These are phyloP conservation scores for Pseudanteris insignis DNA, from an alignment of 2,888 invertebrate genomes.

Conservation along the genomic window DNA sequence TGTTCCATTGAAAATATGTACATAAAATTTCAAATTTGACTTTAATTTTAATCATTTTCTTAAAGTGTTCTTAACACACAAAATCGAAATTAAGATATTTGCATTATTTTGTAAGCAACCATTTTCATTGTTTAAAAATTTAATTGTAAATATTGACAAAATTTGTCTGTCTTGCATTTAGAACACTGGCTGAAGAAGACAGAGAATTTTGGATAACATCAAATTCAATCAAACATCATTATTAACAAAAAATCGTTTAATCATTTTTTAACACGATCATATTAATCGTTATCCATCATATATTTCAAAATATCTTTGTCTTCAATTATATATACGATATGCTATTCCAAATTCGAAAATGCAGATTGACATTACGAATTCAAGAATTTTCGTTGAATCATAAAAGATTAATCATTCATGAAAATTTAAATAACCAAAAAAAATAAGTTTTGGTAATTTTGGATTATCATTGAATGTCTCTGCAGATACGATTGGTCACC, in stretches of 20 bases:
- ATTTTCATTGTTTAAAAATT: background rate
- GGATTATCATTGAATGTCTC: slow-evolving; percentile 50
- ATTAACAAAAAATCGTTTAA: too few relatives aligned
- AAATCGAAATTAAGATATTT: too few relatives aligned
- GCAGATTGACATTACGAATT: slow-evolving; percentile 31
- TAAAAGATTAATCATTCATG: too few relatives aligned
- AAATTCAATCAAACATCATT: too few relatives aligned
- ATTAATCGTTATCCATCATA: too few relatives aligned
- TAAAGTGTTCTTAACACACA: slow-evolving; percentile 32
- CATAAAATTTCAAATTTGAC: slow-evolving; percentile 15
- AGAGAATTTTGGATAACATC: slow-evolving; percentile 35
- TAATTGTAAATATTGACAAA: slow-evolving; percentile 15
- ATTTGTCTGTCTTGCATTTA: slow-evolving; percentile 43
- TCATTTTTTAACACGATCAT: too few relatives aligned
- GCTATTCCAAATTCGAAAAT: slow-evolving; percentile 32
- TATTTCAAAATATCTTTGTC: slow-evolving; percentile 20
- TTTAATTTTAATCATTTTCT: slow-evolving; percentile 3
- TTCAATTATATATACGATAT: slow-evolving; percentile 23
- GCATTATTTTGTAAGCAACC: too few relatives aligned
- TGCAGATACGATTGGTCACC: slow-evolving; percentile 55
- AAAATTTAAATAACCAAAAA: too few relatives aligned
- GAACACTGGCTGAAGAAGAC: slow-evolving; percentile 34
- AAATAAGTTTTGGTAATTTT: too few relatives aligned
- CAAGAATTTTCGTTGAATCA: too few relatives aligned
- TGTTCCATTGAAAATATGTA: slow-evolving; percentile 41